Base-by-base conservation (phyloP, 2,113 vertebrate species). In the Chaetops frenatus region DNA sequence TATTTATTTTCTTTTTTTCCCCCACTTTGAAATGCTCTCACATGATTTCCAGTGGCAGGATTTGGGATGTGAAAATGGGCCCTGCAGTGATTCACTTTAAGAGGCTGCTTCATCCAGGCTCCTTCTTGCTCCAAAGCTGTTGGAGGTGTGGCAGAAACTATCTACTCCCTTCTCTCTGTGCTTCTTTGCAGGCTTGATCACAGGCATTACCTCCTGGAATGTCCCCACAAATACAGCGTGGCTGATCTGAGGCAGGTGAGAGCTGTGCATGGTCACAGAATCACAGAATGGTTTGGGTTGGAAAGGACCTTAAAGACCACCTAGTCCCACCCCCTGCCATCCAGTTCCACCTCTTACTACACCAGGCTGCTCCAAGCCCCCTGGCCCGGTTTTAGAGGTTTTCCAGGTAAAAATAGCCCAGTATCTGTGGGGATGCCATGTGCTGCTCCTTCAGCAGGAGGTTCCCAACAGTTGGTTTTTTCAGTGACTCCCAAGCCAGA, bases 161-260 rank as follows among this genome's bases (percentile, higher is more conserved):
- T 60, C 42, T 27, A 19, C 6, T 45, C 1, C 4, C 18, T 48
- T 64, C 11, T 82, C 82, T 82, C 54, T 96, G 51, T 97, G 60
- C 88, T 74, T 67, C 60, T 95, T 77, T 74, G n/a, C 95, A 99
- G 99, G 93, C 98, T 99, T 23, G 97, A 97, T 36, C 98, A 99
- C 88, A 97, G 99, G 65, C 97, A 98, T 17, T 99, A 99, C 93
- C 97, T 99, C 77, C 73, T 99, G 84, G 99, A 99, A 90, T 98
- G 98, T 14, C 98, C 98, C 64, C 97, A 99, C 73, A 98, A 98
- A 51, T 99, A 99, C 98, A 99, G 99, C 9, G 98, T 99, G 2
- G 31, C 96, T 36, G 99, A 99, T 62, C 97, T 99, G 22, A 98
- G 97, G 88, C 98, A 99, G 99, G 99, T 99, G 97, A 96, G 98